Percentiles rank a stretch among this genome's conserved stretches.
Conservation (phyloP, 2,113 vertebrate species). For the Zosterops borbonicus region DNA sequence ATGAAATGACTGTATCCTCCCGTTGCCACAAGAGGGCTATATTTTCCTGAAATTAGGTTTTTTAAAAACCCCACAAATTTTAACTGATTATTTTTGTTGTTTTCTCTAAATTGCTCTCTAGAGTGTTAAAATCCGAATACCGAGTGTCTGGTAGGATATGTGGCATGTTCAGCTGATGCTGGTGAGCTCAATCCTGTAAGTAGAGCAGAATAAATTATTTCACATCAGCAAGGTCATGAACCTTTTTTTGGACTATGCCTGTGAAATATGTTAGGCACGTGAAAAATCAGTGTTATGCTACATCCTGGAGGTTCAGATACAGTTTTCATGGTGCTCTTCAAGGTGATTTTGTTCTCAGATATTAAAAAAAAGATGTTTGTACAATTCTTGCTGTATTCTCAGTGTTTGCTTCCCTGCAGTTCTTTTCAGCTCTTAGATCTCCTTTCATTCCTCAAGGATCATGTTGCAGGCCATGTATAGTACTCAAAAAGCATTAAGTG, state of each 20-base stretch:
- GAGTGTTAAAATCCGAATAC: background rate
- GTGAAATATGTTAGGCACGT: background rate
- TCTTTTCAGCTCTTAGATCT: background rate
- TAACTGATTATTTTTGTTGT: background rate
- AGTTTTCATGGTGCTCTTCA: background rate
- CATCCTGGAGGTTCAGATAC: background rate
- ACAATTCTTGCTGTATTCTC: background rate
- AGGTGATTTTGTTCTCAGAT: background rate
- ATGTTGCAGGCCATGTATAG: background rate
- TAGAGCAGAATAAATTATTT: background rate
- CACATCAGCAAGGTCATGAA: background rate
- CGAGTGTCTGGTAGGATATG: background rate
- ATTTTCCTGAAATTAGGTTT: conserved; percentile 18
- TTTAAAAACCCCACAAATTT: background rate
- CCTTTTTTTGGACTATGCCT: background rate
- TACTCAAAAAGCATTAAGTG: background rate
- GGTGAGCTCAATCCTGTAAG: background rate
- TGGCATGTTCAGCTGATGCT: background rate
- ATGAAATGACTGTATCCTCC: background rate
- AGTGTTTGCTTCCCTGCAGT: background rate
- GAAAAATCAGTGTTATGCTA: background rate
- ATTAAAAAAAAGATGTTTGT: background rate
- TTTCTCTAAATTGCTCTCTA: background rate
- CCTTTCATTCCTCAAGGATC: background rate
- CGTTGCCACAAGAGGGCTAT: conserved; percentile 67